Percentiles rank a stretch among this genome's conserved stretches.
Evolutionary conservation across 2,888 invertebrate species (phyloP).

Genomic region (Ochropacha duplaris): DNA sequence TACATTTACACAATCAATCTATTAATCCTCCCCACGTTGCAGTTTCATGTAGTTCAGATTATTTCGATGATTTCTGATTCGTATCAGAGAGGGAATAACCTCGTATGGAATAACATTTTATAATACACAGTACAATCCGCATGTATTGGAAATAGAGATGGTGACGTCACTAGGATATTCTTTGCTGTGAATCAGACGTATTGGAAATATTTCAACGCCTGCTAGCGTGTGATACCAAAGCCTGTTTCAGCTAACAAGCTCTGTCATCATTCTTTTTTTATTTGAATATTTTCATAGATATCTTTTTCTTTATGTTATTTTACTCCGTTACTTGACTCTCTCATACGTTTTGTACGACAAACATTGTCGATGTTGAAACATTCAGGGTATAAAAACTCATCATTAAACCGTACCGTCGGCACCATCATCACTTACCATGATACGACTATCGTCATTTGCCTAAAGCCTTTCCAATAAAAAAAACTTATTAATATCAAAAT

Average conservation of each 20-base stretch:
- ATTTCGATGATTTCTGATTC: not conserved
- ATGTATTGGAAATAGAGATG: not conserved
- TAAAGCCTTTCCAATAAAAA: no score
- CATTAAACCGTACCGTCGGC: no score
- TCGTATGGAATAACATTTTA: not conserved
- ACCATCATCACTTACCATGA: no score
- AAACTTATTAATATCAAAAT: no score
- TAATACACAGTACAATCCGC: not conserved
- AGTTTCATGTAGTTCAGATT: not conserved
- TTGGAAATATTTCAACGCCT: slow-evolving; percentile 32
- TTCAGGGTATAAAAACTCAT: not conserved
- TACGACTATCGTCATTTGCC: no score
- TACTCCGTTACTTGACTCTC: not conserved
- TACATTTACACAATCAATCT: not conserved
- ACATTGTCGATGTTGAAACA: not conserved
- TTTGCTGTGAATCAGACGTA: slow-evolving; percentile 24
- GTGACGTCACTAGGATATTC: slow-evolving; percentile 13
- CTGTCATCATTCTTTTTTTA: not conserved
- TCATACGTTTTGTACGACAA: no score
- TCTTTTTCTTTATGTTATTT: no score
- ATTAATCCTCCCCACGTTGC: not conserved
- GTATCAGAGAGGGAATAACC: not conserved
- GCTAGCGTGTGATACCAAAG: slow-evolving; percentile 15
- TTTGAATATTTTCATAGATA: not conserved
- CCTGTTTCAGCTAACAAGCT: not conserved